Evolutionary conservation across 2,113 vertebrate genomes (phyloP), one percentile per base, ranked within the genome.

Genomic region (Cochlearius cochlearius): DNA sequence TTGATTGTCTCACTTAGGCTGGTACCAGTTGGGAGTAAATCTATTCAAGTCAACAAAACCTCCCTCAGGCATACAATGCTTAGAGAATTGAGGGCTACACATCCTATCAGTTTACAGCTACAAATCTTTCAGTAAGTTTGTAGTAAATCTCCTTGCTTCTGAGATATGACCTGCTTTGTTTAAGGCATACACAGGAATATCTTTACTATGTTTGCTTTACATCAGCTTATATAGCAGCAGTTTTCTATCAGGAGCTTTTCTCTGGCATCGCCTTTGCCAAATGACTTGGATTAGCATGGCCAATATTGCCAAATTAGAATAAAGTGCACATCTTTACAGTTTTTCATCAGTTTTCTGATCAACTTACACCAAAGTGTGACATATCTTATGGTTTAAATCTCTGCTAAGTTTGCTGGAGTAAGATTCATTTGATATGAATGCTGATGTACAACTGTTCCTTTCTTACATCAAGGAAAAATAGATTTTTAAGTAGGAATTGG

Each of bases 11-110:
- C 69, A 71, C 86, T 87, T 71, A 71, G 30, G 74, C 66, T 88
- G 76, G 52, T 96, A 87, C 64, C 83, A 87, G 64, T 4, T 73
- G 72, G 62, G 67, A 92, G 56, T 88, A 94, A 96, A 96, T 66
- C 68, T 81, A 60, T 88, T 93, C 52, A 71, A 88, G 75, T 58
- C 75, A 94, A 83, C 73, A 87, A 89, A 91, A 87, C 77, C 56
- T 94, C 92, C 75, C 71, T 67, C 63, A 87, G 92, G 79, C 90
- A 75, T 83, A 85, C 49, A 83, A 4, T 17, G 29, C 45, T 91
- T 66, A 69, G 62, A 94, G 82, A 93, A 94, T 87, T 69, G 82
- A 94, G 86, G 64, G 62, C 43, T 88, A 56, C 11, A 27, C 74
- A 58, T 82, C 58, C 75, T 88, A 73, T 56, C 86, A 83, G 39